Evolutionary conservation across 2,888 invertebrate genomes (phyloP).

Genomic region (Peribatodes rhomboidaria): DNA sequence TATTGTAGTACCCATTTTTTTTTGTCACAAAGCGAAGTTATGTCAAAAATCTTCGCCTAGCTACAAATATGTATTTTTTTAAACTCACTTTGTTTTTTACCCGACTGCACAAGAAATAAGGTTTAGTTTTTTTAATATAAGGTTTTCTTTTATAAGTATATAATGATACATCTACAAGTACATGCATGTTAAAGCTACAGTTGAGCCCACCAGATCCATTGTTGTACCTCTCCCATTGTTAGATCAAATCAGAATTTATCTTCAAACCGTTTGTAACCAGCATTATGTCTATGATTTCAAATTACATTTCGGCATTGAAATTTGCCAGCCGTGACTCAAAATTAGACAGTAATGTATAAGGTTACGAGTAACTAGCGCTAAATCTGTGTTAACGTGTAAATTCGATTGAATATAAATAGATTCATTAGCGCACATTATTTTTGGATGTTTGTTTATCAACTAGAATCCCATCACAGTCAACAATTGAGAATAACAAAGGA

Average conservation of each 20-base stretch:
- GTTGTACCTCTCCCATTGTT: conserved; percentile 11
- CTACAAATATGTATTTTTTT: no score
- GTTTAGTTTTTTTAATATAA: no score
- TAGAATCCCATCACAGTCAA: conserved; percentile 4
- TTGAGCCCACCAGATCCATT: no score
- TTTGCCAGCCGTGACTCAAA: conserved; percentile 20
- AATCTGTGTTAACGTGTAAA: conserved; percentile 14
- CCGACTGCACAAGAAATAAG: no score
- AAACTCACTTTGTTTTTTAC: no score
- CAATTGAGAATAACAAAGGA: background rate
- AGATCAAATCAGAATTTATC: conserved; percentile 5
- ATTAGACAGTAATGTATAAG: conserved; percentile 26
- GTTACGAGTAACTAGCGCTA: conserved; percentile 1
- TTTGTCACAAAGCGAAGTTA: no score
- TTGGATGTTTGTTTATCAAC: conserved; percentile 24
- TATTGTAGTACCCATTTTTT: no score
- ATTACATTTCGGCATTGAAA: conserved; percentile 27
- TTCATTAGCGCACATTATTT: conserved; percentile 33
- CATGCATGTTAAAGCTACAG: no score
- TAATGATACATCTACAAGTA: no score
- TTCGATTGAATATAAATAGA: conserved; percentile 34
- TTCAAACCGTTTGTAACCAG: background rate
- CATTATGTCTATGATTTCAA: conserved; percentile 23
- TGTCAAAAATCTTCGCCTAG: no score
- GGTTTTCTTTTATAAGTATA: no score